Evolutionary conservation across 2,797 vertebrate species (phyloP).

Genomic region (Anolis apletophallus): DNA sequence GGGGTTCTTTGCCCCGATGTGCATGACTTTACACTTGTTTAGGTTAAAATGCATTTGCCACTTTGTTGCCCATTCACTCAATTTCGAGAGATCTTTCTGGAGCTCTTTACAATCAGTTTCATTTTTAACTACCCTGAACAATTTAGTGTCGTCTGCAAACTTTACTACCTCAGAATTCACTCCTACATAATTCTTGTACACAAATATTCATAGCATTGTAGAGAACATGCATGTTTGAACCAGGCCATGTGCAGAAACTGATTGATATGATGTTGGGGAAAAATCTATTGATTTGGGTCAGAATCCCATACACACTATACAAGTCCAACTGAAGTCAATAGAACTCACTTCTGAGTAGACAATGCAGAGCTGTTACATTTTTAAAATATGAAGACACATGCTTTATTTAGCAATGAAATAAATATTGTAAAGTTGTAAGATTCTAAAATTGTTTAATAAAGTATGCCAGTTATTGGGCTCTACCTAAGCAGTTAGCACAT

Average conservation of each 20-base stretch:
- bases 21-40: too few relatives aligned
- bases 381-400: neutral
- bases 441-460: constrained; percentile 8
- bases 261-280: neutral
- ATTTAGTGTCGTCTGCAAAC: too few relatives aligned
- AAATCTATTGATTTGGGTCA: neutral
- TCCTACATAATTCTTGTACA: too few relatives aligned
- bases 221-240: neutral
- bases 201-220: neutral
- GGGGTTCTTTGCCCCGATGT: too few relatives aligned
- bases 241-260: neutral
- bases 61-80: too few relatives aligned
- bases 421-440: neutral
- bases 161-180: too few relatives aligned
- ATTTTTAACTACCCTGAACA: too few relatives aligned
- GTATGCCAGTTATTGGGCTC: neutral
- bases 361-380: neutral
- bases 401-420: neutral
- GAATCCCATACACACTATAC: neutral
- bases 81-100: too few relatives aligned
- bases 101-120: too few relatives aligned
- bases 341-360: neutral
- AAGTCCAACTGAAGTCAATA: neutral
- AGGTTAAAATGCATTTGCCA: too few relatives aligned
- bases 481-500: neutral